Base-by-base conservation (phyloP, 2,888 invertebrate genomes). In the Dynastes tityus region DNA sequence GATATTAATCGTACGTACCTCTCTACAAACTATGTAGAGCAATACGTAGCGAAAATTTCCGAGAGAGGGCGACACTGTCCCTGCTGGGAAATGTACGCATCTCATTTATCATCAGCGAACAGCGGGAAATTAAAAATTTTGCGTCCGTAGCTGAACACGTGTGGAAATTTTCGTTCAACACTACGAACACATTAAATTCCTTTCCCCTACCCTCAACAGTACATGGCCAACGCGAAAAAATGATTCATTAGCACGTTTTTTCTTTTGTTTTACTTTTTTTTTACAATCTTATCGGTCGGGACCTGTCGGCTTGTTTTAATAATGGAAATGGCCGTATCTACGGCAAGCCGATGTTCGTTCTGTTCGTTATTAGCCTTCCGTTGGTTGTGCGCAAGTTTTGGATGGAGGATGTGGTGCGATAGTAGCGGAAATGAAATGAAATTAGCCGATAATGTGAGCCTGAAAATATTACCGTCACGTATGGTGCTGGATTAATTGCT, bases 101-200 rank as follows among this genome's bases (percentile, higher is more conserved):
- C 40, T 58, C 73, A 73, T 73, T 73, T 73, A 58, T 73, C 73
- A 73, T 73, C 58, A 58, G 22, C 40, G 58, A 73, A 73, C 73
- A 73, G 73, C 58, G 37, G 73, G 58, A 73, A 73, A 71, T 71
- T 73, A 58, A 73, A 73, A 73, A 73, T 73, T 73, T 73, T 58
- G 55, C 73, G 73, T 58, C 58, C 16, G 55, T 71, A 40, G 32
- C 55, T 22, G 37, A 37, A n/a, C 37, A 45, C 45, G 45, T 45
- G 45, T 45, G 45, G 45, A 45, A 49, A 22, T 16, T 45, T 45
- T 67, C 45, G 67, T 49, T 67, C 49, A 49, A 37, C 29, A 32
- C 29, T 29, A 32, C 32, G 63, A 32, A 63, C 55, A 22, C 55
- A 58, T 58, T 45, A 45, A 45, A 45, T 45, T 45, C 8, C 45